A percentile compares a stretch with the other conserved stretches of the same genome.
Evolutionary conservation across 2,888 invertebrate species (phyloP).

Genomic region (Eristalis intricaria): DNA sequence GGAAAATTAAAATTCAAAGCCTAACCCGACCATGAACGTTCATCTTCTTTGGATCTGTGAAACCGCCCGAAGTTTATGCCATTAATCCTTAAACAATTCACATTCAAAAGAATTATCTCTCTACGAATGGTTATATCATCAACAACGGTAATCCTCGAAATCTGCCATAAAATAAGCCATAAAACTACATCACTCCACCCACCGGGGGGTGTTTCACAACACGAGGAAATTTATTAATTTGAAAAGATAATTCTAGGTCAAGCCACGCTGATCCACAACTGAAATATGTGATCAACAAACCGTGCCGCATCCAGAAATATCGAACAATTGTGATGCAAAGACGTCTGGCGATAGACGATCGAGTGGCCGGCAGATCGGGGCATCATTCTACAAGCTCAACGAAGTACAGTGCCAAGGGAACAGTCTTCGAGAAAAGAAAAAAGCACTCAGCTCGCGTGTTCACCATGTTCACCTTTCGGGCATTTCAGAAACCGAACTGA

Average conservation of each 20-base stretch:
- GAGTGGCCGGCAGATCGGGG: not conserved
- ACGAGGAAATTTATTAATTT: not conserved
- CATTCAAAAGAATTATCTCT: not conserved
- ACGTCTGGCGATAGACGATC: not conserved
- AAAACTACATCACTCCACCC: not conserved
- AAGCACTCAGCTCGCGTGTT: not conserved
- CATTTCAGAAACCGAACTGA: conserved; percentile 39
- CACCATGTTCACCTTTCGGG: not conserved
- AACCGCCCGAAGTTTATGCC: not conserved
- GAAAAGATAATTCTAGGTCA: not conserved
- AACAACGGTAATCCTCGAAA: not conserved
- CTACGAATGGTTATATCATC: not conserved
- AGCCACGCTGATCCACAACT: not conserved
- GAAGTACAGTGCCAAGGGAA: too few species aligned
- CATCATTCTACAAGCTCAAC: not conserved
- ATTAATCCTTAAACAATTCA: not conserved
- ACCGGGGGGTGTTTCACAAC: not conserved
- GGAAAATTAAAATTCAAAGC: not conserved
- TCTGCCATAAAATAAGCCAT: not conserved
- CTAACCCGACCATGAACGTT: not conserved
- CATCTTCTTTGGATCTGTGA: not conserved
- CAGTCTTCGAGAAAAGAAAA: not conserved
- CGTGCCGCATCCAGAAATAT: not conserved
- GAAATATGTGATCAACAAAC: not conserved
- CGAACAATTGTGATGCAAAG: not conserved